phyloP scores from a whole-genome alignment of 2,888 invertebrate genomes.

The Epirrhoe tristata region DNA sequence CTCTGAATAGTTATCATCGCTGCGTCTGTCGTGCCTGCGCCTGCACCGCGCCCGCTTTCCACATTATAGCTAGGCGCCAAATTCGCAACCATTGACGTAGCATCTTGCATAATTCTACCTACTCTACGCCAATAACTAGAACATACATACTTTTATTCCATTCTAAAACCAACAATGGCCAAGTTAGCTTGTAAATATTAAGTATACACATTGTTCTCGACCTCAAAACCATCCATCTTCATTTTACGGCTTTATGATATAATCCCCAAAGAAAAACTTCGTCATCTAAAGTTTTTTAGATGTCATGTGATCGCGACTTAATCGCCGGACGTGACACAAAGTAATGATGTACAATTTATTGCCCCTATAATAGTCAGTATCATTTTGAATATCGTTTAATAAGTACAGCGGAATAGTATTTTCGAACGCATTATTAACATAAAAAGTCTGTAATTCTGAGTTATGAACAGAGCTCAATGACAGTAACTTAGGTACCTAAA shows the following conservation, averaged over 20 bases:
- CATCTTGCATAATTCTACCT: slow-evolving; percentile 30
- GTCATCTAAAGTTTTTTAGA: slow-evolving; percentile 46
- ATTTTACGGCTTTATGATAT: slow-evolving; percentile 37
- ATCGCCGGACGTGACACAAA: slow-evolving; percentile 57
- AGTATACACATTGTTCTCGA: slow-evolving; percentile 16
- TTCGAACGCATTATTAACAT: slow-evolving; percentile 23
- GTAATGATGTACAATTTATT: slow-evolving; percentile 55
- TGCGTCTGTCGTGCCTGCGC: slow-evolving; percentile 60
- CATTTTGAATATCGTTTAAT: slow-evolving; percentile 44
- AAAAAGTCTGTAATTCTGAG: background rate
- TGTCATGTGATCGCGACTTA: slow-evolving; percentile 49
- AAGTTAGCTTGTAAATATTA: slow-evolving; percentile 5
- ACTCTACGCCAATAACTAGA: slow-evolving; percentile 27
- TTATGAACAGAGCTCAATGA: background rate
- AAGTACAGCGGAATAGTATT: slow-evolving; percentile 33
- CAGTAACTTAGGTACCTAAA: background rate
- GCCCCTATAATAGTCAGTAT: slow-evolving; percentile 32
- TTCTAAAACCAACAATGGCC: slow-evolving; percentile 20
- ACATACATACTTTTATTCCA: slow-evolving; percentile 22
- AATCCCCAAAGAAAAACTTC: slow-evolving; percentile 35
- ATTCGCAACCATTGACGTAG: slow-evolving; percentile 41
- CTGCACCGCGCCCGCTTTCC: slow-evolving; percentile 27
- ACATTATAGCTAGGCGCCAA: slow-evolving; percentile 33
- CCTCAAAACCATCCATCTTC: slow-evolving; percentile 37
- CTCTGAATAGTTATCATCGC: slow-evolving; percentile 65